A percentile compares a stretch with the other conserved stretches of the same genome.
Evolutionary conservation across 64 coral and sea anemone species (phyloP).

Genomic region (Hydrozoanthus tunicans): DNA sequence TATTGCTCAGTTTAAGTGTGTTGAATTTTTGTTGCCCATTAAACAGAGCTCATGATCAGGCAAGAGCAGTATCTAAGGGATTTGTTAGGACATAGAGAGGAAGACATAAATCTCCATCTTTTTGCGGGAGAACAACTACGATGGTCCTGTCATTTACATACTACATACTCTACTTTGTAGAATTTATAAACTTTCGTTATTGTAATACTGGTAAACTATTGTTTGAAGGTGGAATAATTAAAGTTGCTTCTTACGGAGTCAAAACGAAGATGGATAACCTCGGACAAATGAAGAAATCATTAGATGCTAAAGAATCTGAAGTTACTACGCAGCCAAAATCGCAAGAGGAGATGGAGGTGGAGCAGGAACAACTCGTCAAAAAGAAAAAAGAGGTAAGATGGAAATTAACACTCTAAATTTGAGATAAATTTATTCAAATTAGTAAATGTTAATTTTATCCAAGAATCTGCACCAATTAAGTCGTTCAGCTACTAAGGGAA

Average conservation of each 20-base stretch:
- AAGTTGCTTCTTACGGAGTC: conserved; percentile 21
- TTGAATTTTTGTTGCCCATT: neutral
- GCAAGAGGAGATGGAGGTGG: conserved; percentile 4
- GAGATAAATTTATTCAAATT: too few species aligned
- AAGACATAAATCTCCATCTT: too few species aligned
- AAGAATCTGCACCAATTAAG: too few species aligned
- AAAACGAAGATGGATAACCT: conserved; percentile 15
- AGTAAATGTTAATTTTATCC: too few species aligned
- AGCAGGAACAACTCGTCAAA: neutral
- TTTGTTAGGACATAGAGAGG: too few species aligned
- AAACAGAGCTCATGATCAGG: too few species aligned
- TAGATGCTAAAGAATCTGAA: neutral
- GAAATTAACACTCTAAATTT: too few species aligned
- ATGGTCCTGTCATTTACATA: too few species aligned
- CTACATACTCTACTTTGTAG: too few species aligned
- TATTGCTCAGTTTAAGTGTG: conserved; percentile 26
- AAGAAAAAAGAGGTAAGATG: conserved; percentile 39
- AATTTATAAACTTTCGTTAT: neutral
- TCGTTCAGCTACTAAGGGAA: too few species aligned
- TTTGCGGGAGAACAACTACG: too few species aligned
- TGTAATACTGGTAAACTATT: neutral
- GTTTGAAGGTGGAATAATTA: conserved; percentile 13
- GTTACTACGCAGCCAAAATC: neutral
- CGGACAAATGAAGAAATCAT: neutral
- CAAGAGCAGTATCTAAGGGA: too few species aligned